Conservation (phyloP, 1,140 invertebrate species). For the Drepana arcuata region DNA sequence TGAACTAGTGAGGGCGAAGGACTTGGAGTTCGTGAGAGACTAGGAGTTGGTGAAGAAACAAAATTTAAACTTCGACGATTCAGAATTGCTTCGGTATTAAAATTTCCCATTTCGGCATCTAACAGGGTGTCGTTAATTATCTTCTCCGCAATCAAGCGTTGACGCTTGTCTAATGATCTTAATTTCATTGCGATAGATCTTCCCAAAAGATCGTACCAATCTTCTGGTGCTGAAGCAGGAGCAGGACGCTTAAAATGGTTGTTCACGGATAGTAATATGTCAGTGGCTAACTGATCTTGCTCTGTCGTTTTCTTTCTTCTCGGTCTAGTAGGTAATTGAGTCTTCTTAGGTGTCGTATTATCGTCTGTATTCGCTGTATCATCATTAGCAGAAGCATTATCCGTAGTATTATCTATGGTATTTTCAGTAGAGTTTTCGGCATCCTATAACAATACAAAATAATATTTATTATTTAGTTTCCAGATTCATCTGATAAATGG, state of each 20-base stretch:
- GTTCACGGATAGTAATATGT: constrained; percentile 1
- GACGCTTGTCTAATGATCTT: constrained; percentile 1
- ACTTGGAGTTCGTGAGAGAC: constrained; percentile 3
- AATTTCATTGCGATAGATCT: constrained; percentile 1
- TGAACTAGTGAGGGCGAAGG: constrained; percentile 1
- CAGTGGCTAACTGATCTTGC: not conserved
- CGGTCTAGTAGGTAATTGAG: not conserved
- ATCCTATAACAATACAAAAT: constrained; percentile 1
- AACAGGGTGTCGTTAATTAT: constrained; percentile 3
- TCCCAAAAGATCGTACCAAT: constrained; percentile 1
- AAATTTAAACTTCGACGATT: constrained; percentile 3
- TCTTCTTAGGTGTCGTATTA: not conserved
- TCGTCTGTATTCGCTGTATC: not conserved
- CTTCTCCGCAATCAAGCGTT: constrained; percentile 1
- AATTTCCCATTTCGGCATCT: constrained; percentile 3
- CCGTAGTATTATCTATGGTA: not conserved
- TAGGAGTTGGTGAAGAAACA: constrained; percentile 2
- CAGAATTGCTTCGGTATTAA: constrained; percentile 1
- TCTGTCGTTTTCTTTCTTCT: not conserved
- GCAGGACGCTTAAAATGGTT: constrained; percentile 1
- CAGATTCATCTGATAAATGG: constrained; percentile 21
- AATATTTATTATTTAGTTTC: constrained; percentile 21
- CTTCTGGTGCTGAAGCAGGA: constrained; percentile 1
- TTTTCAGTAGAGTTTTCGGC: constrained; percentile 1
- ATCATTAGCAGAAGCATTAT: not conserved